These are phyloP conservation scores for Oncopodura yosiiana DNA, from an alignment of 1,140 invertebrate genomes.

Conservation along the genomic window DNA sequence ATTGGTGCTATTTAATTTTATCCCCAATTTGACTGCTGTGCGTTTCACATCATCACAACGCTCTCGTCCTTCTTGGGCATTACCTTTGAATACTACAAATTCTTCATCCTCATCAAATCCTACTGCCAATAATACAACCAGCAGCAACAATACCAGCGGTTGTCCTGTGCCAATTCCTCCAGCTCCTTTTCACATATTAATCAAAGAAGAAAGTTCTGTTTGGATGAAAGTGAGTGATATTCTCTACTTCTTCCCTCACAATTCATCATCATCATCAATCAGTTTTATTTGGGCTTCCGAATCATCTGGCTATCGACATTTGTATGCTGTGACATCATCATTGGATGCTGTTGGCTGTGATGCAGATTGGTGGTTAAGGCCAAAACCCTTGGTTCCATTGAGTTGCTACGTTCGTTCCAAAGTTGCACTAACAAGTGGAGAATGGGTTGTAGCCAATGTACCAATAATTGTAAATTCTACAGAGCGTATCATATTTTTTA, in stretches of 20 bases:
- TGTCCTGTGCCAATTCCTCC: too few relatives aligned
- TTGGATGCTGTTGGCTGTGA: too few relatives aligned
- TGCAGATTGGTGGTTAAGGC: too few relatives aligned
- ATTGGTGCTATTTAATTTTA: conserved; percentile 40
- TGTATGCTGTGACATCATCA: too few relatives aligned
- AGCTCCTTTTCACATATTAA: too few relatives aligned
- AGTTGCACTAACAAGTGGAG: conserved; percentile 37
- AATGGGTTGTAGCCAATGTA: conserved; percentile 39
- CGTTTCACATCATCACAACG: neutral
- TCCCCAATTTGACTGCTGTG: neutral
- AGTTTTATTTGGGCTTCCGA: conserved; percentile 88
- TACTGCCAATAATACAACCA: too few relatives aligned
- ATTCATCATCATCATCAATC: conserved; percentile 41
- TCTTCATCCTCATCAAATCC: conserved; percentile 42
- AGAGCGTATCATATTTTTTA: conserved; percentile 38
- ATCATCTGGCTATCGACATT: conserved; percentile 79
- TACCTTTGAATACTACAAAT: conserved; percentile 24
- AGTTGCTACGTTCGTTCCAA: conserved; percentile 27
- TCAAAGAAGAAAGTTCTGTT: too few relatives aligned
- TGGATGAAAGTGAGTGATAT: too few relatives aligned
- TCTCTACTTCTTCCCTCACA: neutral
- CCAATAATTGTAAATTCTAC: conserved; percentile 36
- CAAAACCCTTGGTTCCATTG: too few relatives aligned
- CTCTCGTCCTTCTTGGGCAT: conserved; percentile 23
- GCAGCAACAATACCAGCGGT: too few relatives aligned